Percentiles rank a stretch among this genome's conserved stretches.
These are phyloP conservation scores for Ectropis grisescens DNA, from an alignment of 1,140 invertebrate species.

Conservation along the genomic window DNA sequence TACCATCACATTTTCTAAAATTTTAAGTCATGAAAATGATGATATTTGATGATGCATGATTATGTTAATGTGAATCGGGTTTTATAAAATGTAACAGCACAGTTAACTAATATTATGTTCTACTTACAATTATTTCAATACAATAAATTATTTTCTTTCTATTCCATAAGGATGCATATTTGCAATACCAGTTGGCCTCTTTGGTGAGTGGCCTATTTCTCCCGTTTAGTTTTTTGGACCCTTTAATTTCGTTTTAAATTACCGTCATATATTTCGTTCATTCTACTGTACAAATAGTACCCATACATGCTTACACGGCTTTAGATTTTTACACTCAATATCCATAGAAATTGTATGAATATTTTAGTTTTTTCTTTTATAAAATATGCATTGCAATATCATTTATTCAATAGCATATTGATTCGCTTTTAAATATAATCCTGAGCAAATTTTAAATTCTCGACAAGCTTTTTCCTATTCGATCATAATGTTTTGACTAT, in stretches of 20 bases:
- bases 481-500: too few species aligned
- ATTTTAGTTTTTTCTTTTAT: not conserved
- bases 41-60: too few species aligned
- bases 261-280: too few species aligned
- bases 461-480: too few species aligned
- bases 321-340: conserved; percentile 10
- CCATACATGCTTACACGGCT: conserved; percentile 35
- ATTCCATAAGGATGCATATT: conserved; percentile 63
- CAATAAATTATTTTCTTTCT: conserved; percentile 43
- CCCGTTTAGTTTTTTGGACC: conserved; percentile 22
- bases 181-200: conserved; percentile 62
- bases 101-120: conserved; percentile 14
- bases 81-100: conserved; percentile 14
- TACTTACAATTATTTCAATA: conserved; percentile 7
- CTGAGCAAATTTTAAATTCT: too few species aligned
- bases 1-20: too few species aligned
- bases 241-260: conserved; percentile 1
- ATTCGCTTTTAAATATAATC: too few species aligned
- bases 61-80: too few species aligned
- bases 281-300: too few species aligned
- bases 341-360: conserved; percentile 4
- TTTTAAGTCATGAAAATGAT: too few species aligned
- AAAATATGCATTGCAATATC: too few species aligned
- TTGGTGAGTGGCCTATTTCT: conserved; percentile 54
- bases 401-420: too few species aligned